phyloP scores from a whole-genome alignment of 2,888 invertebrate species.

The Taenaris catops region DNA sequence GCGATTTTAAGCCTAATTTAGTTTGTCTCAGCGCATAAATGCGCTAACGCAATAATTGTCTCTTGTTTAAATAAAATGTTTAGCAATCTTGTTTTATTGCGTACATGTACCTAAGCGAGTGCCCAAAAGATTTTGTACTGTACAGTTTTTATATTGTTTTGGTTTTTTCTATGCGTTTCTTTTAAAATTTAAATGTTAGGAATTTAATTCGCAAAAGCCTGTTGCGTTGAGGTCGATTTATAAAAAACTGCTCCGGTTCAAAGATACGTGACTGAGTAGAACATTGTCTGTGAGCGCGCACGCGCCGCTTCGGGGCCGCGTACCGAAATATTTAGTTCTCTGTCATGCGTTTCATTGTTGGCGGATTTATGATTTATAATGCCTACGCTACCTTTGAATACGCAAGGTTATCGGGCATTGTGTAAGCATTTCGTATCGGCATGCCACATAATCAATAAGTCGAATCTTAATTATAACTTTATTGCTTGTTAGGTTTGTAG shows the following conservation, averaged over 20 bases:
- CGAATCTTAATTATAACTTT: constrained; percentile 5
- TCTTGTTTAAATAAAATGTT: constrained; percentile 8
- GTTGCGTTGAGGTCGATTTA: constrained; percentile 46
- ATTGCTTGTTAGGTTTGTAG: constrained; percentile 9
- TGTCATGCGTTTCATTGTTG: constrained; percentile 65
- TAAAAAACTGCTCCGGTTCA: constrained; percentile 54
- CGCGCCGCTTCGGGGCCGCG: constrained; percentile 59
- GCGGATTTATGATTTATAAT: constrained; percentile 62
- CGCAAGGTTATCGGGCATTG: constrained; percentile 52
- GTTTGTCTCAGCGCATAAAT: constrained; percentile 45
- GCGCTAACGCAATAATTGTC: constrained; percentile 36
- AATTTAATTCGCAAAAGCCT: constrained; percentile 26
- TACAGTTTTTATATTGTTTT: no score
- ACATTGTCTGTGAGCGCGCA: constrained; percentile 52
- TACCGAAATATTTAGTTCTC: constrained; percentile 52
- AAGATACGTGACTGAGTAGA: constrained; percentile 59
- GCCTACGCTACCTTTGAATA: constrained; percentile 38
- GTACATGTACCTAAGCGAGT: constrained; percentile 5
- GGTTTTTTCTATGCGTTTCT: no score
- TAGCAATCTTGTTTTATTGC: constrained; percentile 12
- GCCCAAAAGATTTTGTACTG: no score
- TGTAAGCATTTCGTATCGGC: constrained; percentile 31
- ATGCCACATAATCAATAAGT: constrained; percentile 9
- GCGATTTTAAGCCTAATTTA: constrained; percentile 49
- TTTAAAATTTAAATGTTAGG: constrained; percentile 22